These are phyloP conservation scores for Semnornis frantzii DNA, from an alignment of 2,113 vertebrate genomes.

Conservation along the genomic window DNA sequence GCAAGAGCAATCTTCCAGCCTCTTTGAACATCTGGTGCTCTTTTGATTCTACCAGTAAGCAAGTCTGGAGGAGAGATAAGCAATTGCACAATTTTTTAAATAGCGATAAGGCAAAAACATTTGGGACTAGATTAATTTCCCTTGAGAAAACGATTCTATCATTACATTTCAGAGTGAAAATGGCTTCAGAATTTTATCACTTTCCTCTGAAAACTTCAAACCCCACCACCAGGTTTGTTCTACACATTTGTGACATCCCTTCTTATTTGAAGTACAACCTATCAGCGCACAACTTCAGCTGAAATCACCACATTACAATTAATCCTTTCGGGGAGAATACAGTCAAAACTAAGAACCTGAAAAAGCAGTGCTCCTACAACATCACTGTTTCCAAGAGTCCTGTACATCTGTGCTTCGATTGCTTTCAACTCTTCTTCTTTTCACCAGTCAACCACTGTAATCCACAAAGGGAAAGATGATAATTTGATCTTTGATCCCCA, in stretches of 20 bases:
- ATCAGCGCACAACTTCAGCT: neutral
- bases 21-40: constrained; percentile 19
- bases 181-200: neutral
- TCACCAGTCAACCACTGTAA: neutral
- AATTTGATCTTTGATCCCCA: neutral
- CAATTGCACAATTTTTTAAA: neutral
- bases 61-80: neutral
- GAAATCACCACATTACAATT: neutral
- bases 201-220: neutral
- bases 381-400: neutral
- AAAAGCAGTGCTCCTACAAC: neutral
- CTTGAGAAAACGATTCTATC: neutral
- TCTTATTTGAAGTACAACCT: neutral
- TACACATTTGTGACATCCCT: neutral
- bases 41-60: constrained; percentile 12
- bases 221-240: neutral
- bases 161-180: neutral
- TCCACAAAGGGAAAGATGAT: neutral
- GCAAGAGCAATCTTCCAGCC: neutral
- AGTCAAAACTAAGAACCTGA: neutral
- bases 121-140: constrained; percentile 8
- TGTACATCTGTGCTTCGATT: neutral
- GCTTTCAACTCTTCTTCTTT: neutral
- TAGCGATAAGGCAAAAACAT: neutral
- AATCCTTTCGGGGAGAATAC: neutral